These are phyloP conservation scores for Pseudomyrmex pallidus DNA, from an alignment of 1,140 invertebrate genomes.

Conservation along the genomic window DNA sequence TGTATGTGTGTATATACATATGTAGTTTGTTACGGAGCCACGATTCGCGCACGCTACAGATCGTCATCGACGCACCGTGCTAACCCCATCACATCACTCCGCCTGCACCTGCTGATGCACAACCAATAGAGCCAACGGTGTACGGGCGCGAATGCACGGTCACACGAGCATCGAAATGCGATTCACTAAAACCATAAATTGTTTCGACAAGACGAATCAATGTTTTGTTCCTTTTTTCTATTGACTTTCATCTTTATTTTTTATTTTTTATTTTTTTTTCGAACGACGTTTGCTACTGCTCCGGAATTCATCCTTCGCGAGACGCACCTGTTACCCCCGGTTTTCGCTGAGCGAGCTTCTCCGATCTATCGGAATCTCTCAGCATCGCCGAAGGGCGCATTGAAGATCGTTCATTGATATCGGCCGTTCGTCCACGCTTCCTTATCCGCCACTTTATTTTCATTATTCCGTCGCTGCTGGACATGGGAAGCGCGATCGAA, in stretches of 20 bases:
- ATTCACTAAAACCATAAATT: not conserved
- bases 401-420: constrained; percentile 26
- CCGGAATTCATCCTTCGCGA: not conserved
- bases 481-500: constrained; percentile 33
- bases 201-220: not conserved
- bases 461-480: constrained; percentile 31
- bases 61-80: constrained; percentile 1
- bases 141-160: constrained; percentile 10
- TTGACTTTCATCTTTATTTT: too few species aligned
- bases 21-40: constrained; percentile 41
- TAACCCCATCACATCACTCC: constrained; percentile 29
- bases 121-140: constrained; percentile 42
- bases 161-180: too few species aligned
- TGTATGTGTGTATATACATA: not conserved
- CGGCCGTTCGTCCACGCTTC: constrained; percentile 52
- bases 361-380: constrained; percentile 11
- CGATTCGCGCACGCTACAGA: constrained; percentile 58
- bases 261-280: too few species aligned
- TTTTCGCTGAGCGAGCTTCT: constrained; percentile 27
- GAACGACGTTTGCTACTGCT: not conserved
- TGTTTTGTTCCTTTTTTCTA: not conserved
- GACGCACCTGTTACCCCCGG: constrained; percentile 17
- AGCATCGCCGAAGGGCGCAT: constrained; percentile 41
- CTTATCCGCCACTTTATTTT: constrained; percentile 57
- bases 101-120: constrained; percentile 54